Conservation (phyloP, 2,797 vertebrate genomes). For the Fratercula arctica region DNA sequence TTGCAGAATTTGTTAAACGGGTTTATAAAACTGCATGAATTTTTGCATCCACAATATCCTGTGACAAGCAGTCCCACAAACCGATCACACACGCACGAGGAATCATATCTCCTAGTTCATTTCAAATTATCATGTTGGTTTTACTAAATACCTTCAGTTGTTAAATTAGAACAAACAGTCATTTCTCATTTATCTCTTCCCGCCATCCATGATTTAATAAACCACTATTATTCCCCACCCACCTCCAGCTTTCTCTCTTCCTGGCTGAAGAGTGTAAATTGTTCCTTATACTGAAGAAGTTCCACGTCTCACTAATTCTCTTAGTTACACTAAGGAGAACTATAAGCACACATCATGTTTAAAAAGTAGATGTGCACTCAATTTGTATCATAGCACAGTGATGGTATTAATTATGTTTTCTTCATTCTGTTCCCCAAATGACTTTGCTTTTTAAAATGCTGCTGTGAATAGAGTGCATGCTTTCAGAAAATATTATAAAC, state of each 20-base stretch:
- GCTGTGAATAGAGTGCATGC: neutral
- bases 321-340: neutral
- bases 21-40: neutral
- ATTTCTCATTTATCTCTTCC: neutral
- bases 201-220: neutral
- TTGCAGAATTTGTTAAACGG: neutral
- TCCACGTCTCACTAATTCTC: neutral
- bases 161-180: neutral
- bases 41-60: neutral
- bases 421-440: neutral
- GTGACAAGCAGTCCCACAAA: neutral
- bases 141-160: neutral
- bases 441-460: neutral
- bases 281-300: neutral
- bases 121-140: neutral
- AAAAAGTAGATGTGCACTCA: neutral
- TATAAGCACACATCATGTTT: neutral
- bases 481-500: neutral
- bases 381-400: neutral
- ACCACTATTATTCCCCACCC: neutral
- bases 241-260: neutral
- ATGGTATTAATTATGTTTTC: neutral
- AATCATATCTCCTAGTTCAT: neutral
- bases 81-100: rapidly evolving
- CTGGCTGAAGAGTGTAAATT: neutral